Evolutionary conservation across 53 echinoderm and acorn worm species (phyloP), one percentile per base, ranked within the genome.

Genomic region (Echinarachnius parma): DNA sequence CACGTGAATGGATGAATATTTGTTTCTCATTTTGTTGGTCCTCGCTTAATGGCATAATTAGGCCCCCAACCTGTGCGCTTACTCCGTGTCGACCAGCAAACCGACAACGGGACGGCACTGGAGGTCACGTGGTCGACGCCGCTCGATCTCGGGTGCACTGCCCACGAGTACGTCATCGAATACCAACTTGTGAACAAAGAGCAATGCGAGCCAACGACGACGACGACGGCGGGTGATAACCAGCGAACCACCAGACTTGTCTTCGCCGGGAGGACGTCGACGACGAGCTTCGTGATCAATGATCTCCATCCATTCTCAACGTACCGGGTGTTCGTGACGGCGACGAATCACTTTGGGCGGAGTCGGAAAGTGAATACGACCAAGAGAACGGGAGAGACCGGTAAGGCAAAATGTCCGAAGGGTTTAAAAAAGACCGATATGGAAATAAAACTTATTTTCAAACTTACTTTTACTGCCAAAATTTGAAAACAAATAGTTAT

Each of bases 271-370:
- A 52, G 9, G 19, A 78, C 79, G 7, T 37, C 60, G n/a, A 34
- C 37, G 61, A 84, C 81, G 11, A 31, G 62, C 5, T 64, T 45
- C 39, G 49, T 54, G 3, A 57, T 88, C 11, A 61, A 33, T 20
- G 70, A 62, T 7, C 67, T 92, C 22, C 82, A 69, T 16, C 85
- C 88, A 3, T 76, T 79, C 65, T 88, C 88, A 0, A 82, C 75
- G 0, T 92, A 92, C 55, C 70, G 39, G 2, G 77, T 88, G 18
- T 76, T 65, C 32, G 88, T 92, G 35, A 79, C 87, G 28, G 82
- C 87, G 7, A 74, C 70, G 2, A 92, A 85, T 34, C 46, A 42
- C 21, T 76, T 78, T 45, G 92, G 92, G 4, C 47, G 60, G 13
- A 88, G 92, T 28, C 21, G 0, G 27, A 32, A 56, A 39, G 28